A percentile compares a stretch with the other conserved stretches of the same genome.
phyloP scores from a whole-genome alignment of 2,888 invertebrate species.

The Hemaris fuciformis region DNA sequence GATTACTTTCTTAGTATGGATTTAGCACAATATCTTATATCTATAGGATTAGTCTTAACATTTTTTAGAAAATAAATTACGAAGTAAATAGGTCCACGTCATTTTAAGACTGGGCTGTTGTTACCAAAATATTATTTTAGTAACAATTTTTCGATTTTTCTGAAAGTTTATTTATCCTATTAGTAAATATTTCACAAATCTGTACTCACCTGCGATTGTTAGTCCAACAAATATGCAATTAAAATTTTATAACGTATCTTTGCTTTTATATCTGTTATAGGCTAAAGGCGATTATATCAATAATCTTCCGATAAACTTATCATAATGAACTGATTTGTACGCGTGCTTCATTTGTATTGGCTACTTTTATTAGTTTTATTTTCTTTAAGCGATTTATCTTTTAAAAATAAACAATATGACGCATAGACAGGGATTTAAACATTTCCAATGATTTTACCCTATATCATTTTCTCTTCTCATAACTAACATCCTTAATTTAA shows the following conservation, averaged over 20 bases:
- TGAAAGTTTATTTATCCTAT: not conserved
- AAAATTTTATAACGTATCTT: slow-evolving; percentile 19
- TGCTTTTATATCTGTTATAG: slow-evolving; percentile 14
- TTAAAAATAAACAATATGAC: not conserved
- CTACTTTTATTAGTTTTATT: slow-evolving; percentile 3
- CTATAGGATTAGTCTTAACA: too few relatives aligned
- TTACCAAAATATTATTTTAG: too few relatives aligned
- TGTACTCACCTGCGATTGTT: slow-evolving; percentile 46
- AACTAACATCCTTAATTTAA: too few relatives aligned
- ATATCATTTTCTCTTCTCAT: too few relatives aligned
- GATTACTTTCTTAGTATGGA: too few relatives aligned
- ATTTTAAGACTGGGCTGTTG: too few relatives aligned
- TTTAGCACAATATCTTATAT: too few relatives aligned
- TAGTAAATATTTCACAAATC: not conserved
- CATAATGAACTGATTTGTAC: slow-evolving; percentile 53
- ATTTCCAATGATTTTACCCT: too few relatives aligned
- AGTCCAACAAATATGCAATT: slow-evolving; percentile 38
- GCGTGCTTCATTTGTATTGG: slow-evolving; percentile 45
- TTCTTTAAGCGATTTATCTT: too few relatives aligned
- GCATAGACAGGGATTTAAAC: too few relatives aligned
- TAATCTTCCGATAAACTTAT: slow-evolving; percentile 43
- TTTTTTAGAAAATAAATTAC: too few relatives aligned
- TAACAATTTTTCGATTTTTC: not conserved
- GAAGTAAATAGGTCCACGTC: too few relatives aligned
- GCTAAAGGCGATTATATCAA: slow-evolving; percentile 16